These are phyloP conservation scores for Nomada goodeniana DNA, from an alignment of 2,888 invertebrate species.

Conservation along the genomic window DNA sequence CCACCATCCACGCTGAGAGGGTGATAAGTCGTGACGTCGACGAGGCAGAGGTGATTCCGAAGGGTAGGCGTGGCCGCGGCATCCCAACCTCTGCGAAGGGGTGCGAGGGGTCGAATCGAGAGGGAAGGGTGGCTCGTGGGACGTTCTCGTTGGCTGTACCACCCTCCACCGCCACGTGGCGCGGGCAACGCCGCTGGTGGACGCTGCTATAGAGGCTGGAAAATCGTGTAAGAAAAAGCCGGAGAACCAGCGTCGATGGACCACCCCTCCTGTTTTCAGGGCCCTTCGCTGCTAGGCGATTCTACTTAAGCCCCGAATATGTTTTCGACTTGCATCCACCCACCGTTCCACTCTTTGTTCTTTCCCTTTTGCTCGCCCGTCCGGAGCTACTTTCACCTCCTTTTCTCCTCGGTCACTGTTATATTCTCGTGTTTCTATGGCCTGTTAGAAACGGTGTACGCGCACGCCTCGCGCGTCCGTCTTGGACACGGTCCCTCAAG, in stretches of 20 bases:
- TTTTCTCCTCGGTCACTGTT: slow-evolving; percentile 33
- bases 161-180: slow-evolving; percentile 73
- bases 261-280: slow-evolving; percentile 33
- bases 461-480: neutral
- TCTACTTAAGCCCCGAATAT: slow-evolving; percentile 69
- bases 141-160: slow-evolving; percentile 79
- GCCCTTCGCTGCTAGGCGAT: slow-evolving; percentile 59
- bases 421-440: slow-evolving; percentile 49
- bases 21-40: slow-evolving; percentile 84
- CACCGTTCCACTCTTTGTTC: neutral
- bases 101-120: slow-evolving; percentile 62
- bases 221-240: slow-evolving; percentile 70
- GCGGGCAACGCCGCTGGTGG: slow-evolving; percentile 61
- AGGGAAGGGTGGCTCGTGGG: slow-evolving; percentile 72
- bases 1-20: slow-evolving; percentile 75
- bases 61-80: slow-evolving; percentile 79
- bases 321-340: slow-evolving; percentile 37
- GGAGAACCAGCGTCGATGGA: slow-evolving; percentile 55
- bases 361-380: neutral
- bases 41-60: slow-evolving; percentile 80
- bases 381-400: neutral
- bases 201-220: slow-evolving; percentile 64
- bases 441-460: slow-evolving; percentile 3
- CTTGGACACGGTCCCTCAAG: slow-evolving; percentile 31
- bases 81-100: slow-evolving; percentile 69